Evolutionary conservation across 2,113 vertebrate genomes (phyloP), one percentile per base, ranked within the genome.

Genomic region (Hippocampus comes): DNA sequence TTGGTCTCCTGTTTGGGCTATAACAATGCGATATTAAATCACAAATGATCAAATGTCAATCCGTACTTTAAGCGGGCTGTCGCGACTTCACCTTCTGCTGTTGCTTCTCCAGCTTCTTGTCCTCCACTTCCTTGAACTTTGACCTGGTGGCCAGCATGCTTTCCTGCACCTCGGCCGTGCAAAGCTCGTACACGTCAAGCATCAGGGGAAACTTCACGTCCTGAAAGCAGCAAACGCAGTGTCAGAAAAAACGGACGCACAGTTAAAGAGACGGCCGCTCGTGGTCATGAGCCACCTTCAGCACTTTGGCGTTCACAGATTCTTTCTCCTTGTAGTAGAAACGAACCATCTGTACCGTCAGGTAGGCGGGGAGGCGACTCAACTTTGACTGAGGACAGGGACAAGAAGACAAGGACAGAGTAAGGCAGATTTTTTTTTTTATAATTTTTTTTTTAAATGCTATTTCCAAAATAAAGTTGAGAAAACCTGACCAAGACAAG

Each of bases 281-380:
- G 1, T 2, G 17, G 41, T n/a, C 10, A 21, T 66, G 20, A 56
- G 4, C 79, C 81, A 97, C 97, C 96, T 99, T 99, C 46, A 99
- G 94, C 87, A 99, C 96, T 97, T 99, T 99, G 87, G 97, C 97
- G 86, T 99, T 99, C 84, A 99, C 97, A 43, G 97, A 98, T 89
- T 98, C 97, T 85, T 99, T 99, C 84, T 99, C 97, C 91, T 99
- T 99, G 92, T 99, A 99, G 94, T 96, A 99, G 91, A 99, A 99
- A 34, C 97, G 89, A 77, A 99, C 97, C 97, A 99, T 99, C 87
- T 99, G 97, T 89, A 99, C 94, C 17, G 97, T 97, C 90, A 99
- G 84, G 89, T 99, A 99, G 0, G 95, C 96, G 75, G 97, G 97
- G 70, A 98, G 88, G 23, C 97, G 96, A 84, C 94, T 96, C 71